Evolutionary conservation across 2,888 invertebrate species (phyloP).

Genomic region (Caenorhabditis sp.): DNA sequence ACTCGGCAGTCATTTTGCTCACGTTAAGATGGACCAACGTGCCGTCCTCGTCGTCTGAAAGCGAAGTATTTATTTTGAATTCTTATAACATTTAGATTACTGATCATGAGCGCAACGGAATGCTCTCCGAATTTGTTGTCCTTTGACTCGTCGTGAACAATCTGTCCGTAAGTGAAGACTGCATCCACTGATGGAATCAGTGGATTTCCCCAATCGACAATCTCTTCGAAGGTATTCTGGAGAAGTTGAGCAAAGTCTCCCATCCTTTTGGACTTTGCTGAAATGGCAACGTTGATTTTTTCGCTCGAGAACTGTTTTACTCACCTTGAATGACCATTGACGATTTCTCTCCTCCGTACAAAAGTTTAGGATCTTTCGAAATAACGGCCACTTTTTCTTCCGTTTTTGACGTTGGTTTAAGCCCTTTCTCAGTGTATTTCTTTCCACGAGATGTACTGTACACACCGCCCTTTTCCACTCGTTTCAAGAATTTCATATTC

Average conservation of each 20-base stretch:
- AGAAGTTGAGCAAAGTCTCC: slow-evolving; percentile 9
- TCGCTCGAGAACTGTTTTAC: no score
- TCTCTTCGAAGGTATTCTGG: slow-evolving; percentile 25
- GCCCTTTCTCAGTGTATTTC: slow-evolving; percentile 34
- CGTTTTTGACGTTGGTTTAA: slow-evolving; percentile 2
- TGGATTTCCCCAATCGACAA: slow-evolving; percentile 53
- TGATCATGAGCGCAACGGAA: slow-evolving; percentile 45
- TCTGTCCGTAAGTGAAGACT: slow-evolving; percentile 58
- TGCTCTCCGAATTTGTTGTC: slow-evolving; percentile 53
- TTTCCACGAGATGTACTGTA: slow-evolving; percentile 17
- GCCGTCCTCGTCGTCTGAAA: slow-evolving; percentile 59
- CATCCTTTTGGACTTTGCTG: slow-evolving; percentile 35
- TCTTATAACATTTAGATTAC: no score
- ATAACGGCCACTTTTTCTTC: slow-evolving; percentile 18
- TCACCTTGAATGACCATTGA: slow-evolving; percentile 46
- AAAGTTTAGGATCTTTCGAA: slow-evolving; percentile 29
- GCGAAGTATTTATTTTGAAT: no score
- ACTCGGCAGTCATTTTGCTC: slow-evolving; percentile 43
- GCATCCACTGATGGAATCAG: slow-evolving; percentile 29
- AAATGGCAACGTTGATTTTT: no score
- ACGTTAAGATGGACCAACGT: slow-evolving; percentile 51
- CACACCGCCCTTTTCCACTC: slow-evolving; percentile 9
- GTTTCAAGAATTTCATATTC: slow-evolving; percentile 40
- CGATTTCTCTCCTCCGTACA: slow-evolving; percentile 50
- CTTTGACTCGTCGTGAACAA: slow-evolving; percentile 46